A percentile compares a stretch with the other conserved stretches of the same genome.
phyloP scores from a whole-genome alignment of 2,113 vertebrate genomes.

The Rhinolophus sinicus region DNA sequence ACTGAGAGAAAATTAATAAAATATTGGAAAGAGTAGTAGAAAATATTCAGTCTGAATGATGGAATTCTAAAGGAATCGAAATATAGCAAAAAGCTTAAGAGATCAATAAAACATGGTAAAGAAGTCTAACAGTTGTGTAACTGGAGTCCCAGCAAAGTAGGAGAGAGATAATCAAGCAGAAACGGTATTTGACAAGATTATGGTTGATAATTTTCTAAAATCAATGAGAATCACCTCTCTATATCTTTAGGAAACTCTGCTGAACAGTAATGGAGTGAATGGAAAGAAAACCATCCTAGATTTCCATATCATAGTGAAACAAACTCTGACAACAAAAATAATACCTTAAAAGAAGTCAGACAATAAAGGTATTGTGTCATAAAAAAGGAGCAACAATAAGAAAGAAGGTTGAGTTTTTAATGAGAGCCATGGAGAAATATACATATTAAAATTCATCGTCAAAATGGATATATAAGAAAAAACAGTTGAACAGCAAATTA shows the following conservation, averaged over 20 bases:
- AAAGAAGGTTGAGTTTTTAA: not conserved
- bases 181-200: not conserved
- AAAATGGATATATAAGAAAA: not conserved
- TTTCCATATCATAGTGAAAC: not conserved
- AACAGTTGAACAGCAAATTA: not conserved
- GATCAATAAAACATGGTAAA: not conserved
- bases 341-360: not conserved
- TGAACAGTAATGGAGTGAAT: not conserved
- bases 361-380: not conserved
- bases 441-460: not conserved
- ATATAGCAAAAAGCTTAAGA: not conserved
- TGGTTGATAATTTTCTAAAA: not conserved
- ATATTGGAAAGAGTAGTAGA: not conserved
- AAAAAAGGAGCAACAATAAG: not conserved
- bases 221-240: not conserved
- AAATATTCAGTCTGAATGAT: not conserved
- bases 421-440: not conserved
- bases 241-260: not conserved
- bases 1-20: not conserved
- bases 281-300: not conserved
- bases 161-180: not conserved
- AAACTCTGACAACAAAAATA: not conserved
- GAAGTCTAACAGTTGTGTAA: not conserved
- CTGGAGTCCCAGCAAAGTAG: not conserved
- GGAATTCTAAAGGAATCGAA: not conserved